Base-by-base conservation (phyloP, 2,113 vertebrate species). In the Emydura subglobosa region DNA sequence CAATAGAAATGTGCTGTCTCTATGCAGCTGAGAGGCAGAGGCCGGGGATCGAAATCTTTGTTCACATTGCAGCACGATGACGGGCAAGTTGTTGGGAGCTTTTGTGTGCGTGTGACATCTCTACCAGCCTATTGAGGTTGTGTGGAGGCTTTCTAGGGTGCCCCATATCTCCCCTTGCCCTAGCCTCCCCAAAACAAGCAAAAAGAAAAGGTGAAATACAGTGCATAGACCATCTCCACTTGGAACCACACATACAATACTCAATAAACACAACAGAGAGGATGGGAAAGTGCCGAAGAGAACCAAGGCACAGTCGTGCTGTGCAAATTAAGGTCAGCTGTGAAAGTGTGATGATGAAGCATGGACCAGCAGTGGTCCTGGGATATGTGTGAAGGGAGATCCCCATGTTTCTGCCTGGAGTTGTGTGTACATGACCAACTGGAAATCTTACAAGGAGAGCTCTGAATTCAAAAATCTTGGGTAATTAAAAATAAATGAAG, bases 271-370 rank as follows among this genome's bases (percentile, higher is more conserved):
- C 80, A 76, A 87, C 79, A 85, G 84, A 82, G 72, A n/a, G 79
- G 76, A 10, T 83, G 49, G 65, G 51, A 86, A 88, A 59, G 42
- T 53, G 92, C 0, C 1, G 74, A 79, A 94, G 95, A 93, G 86
- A 89, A 87, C 91, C 84, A 31, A 83, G 92, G 94, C 5, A 16
- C 83, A 86, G 90, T 95, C 0, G 68, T 94, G 93, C 94, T 92
- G 89, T 95, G 93, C 57, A 1, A 80, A 89, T 84, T 79, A 90
- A 94, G 79, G 72, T 82, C 80, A 79, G 88, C 91, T 27, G 1
- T 29, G 1, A 86, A 65, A 83, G 87, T 2, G 7, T 87, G 86
- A 91, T 50, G 50, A 93, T 74, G 2, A 97, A 97, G 94, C 96
- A 47, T 34, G 51, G 84, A 54, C 54, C 53, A 1, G 42, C 21